phyloP scores from a whole-genome alignment of 1,140 invertebrate species.

The Rhyzopertha dominica region DNA sequence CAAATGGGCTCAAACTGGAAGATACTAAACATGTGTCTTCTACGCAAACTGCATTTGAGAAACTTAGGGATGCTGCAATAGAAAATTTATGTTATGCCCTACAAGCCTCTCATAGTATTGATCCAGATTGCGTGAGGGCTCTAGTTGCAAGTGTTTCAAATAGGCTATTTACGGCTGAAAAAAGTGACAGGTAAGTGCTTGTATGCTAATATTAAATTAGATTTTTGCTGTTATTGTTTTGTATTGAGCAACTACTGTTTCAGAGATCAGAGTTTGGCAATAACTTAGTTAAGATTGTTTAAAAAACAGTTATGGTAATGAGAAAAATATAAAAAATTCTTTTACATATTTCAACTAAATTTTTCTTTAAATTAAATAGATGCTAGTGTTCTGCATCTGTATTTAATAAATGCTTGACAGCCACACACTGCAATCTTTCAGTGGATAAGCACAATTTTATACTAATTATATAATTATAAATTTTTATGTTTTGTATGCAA shows the following conservation, averaged over 20 bases:
- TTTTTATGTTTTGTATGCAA: too few species aligned
- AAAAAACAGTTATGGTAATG: too few species aligned
- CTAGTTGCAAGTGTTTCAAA: slow-evolving; percentile 93
- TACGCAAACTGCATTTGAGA: slow-evolving; percentile 71
- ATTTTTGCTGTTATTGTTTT: neutral
- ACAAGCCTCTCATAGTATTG: slow-evolving; percentile 78
- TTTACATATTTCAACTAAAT: too few species aligned
- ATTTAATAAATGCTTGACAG: too few species aligned
- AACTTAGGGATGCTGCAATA: slow-evolving; percentile 86
- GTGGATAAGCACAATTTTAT: too few species aligned
- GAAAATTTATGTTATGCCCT: slow-evolving; percentile 93
- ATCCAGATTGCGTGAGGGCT: slow-evolving; percentile 89
- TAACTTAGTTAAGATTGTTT: too few species aligned
- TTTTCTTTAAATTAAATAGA: too few species aligned
- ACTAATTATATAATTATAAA: too few species aligned
- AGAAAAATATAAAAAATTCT: too few species aligned
- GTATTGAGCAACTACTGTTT: neutral
- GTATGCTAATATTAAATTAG: too few species aligned
- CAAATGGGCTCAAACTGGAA: slow-evolving; percentile 47
- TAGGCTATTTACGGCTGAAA: slow-evolving; percentile 84
- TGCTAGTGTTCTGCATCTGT: too few species aligned
- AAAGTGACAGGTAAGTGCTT: slow-evolving; percentile 66
- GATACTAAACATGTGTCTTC: slow-evolving; percentile 42
- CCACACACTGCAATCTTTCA: too few species aligned
- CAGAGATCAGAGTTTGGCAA: neutral